Percentiles rank a stretch among this genome's conserved stretches.
Conservation (phyloP, 1,140 invertebrate genomes). For the Aleiodes sp. region DNA sequence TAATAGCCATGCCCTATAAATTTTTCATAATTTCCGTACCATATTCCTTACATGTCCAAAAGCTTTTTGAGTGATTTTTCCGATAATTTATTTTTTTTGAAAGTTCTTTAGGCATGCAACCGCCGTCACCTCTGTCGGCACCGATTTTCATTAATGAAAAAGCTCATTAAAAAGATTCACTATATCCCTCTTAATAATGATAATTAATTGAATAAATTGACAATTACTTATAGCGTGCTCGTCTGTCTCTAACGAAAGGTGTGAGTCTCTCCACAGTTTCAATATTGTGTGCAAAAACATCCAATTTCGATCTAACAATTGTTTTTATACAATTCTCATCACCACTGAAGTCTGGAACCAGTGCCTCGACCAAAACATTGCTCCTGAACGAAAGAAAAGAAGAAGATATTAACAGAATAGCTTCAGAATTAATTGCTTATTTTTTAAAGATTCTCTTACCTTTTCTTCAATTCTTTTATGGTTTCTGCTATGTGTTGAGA, state of each 20-base stretch:
- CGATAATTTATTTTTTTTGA: too few relatives aligned
- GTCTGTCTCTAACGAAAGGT: constrained; percentile 90
- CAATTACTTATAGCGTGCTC: constrained; percentile 76
- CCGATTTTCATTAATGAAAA: too few relatives aligned
- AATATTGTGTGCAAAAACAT: constrained; percentile 97
- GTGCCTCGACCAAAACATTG: constrained; percentile 92
- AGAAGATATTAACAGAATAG: constrained; percentile 1
- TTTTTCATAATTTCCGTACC: too few relatives aligned
- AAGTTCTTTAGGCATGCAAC: too few relatives aligned
- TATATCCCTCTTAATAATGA: too few relatives aligned
- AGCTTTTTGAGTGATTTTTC: too few relatives aligned
- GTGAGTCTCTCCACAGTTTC: constrained; percentile 93
- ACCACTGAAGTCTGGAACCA: constrained; percentile 96
- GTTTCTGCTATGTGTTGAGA: constrained; percentile 92
- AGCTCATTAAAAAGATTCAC: too few relatives aligned
- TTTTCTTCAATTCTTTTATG: constrained; percentile 80
- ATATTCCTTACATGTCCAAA: too few relatives aligned
- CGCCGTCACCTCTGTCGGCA: too few relatives aligned
- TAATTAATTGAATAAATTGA: background rate
- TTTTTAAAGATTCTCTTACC: too few relatives aligned
- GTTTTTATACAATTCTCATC: constrained; percentile 78
- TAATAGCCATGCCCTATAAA: too few relatives aligned
- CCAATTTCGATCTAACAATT: constrained; percentile 85
- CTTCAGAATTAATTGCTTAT: constrained; percentile 23
- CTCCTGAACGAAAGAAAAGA: constrained; percentile 68